These are phyloP conservation scores for Allygus modestus DNA, from an alignment of 2,888 invertebrate genomes.

Conservation along the genomic window DNA sequence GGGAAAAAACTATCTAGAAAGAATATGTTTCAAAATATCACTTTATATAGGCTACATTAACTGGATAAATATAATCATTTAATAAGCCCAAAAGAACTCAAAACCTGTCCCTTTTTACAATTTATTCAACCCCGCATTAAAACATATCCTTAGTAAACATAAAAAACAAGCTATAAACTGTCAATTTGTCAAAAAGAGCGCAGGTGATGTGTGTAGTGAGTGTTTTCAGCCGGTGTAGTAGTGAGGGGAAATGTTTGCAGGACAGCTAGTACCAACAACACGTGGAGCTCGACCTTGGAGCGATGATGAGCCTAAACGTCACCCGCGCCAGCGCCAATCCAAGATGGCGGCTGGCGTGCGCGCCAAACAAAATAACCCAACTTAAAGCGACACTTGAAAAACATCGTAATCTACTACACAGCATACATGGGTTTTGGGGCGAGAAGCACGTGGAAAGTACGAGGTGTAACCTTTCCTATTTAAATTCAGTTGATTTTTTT, in stretches of 20 bases:
- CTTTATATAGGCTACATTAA: too few species aligned
- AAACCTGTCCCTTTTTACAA: background rate
- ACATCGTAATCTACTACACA: too few species aligned
- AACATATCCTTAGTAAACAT: background rate
- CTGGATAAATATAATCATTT: too few species aligned
- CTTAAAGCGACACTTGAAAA: constrained; percentile 8
- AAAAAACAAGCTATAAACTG: background rate
- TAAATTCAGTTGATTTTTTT: too few species aligned
- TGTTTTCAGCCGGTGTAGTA: constrained; percentile 13
- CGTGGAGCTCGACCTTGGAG: constrained; percentile 41
- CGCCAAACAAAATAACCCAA: constrained; percentile 21
- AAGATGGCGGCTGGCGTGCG: constrained; percentile 34
- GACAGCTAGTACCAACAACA: background rate
- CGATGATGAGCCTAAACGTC: constrained; percentile 19
- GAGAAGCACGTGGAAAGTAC: too few species aligned
- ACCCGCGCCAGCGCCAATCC: constrained; percentile 19
- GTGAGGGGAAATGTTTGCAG: background rate
- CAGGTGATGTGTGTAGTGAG: background rate
- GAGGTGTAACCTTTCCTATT: too few species aligned
- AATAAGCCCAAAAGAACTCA: background rate
- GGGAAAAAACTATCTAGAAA: too few species aligned
- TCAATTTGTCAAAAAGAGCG: background rate
- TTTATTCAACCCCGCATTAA: background rate
- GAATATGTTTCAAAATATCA: too few species aligned
- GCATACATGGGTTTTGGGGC: too few species aligned